Percentiles rank a stretch among this genome's conserved stretches.
Conservation (phyloP, 2,888 invertebrate species). For the Eupeodes luniger region DNA sequence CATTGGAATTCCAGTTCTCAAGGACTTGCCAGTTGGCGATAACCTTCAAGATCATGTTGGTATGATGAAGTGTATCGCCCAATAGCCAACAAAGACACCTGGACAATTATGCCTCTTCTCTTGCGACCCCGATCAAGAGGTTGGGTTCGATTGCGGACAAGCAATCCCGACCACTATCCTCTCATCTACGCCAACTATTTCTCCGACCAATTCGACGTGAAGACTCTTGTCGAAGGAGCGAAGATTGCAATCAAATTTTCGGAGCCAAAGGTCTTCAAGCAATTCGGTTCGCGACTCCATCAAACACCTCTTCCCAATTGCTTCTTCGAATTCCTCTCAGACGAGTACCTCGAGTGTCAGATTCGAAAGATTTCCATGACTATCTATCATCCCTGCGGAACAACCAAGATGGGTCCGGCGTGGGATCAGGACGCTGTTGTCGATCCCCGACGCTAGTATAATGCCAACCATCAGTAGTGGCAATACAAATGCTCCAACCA, state of each 20-base stretch:
- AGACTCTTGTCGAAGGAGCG: slow-evolving; percentile 92
- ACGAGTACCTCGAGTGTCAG: slow-evolving; percentile 94
- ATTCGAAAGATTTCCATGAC: slow-evolving; percentile 94
- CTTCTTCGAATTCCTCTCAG: slow-evolving; percentile 89
- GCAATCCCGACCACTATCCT: slow-evolving; percentile 94
- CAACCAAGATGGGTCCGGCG: slow-evolving; percentile 94
- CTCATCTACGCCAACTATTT: slow-evolving; percentile 97
- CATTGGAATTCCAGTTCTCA: slow-evolving; percentile 89
- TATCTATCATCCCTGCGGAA: slow-evolving; percentile 95
- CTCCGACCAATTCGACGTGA: slow-evolving; percentile 90
- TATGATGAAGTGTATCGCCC: slow-evolving; percentile 92
- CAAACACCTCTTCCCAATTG: slow-evolving; percentile 92
- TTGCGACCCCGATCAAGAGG: slow-evolving; percentile 92
- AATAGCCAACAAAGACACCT: slow-evolving; percentile 89
- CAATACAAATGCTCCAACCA: slow-evolving; percentile 95
- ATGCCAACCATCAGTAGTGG: slow-evolving; percentile 96
- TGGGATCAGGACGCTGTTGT: slow-evolving; percentile 92
- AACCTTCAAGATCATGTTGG: slow-evolving; percentile 95
- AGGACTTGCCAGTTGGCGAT: slow-evolving; percentile 91
- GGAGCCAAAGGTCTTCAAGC: slow-evolving; percentile 91
- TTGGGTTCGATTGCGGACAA: slow-evolving; percentile 89
- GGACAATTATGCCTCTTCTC: slow-evolving; percentile 94
- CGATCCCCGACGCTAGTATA: slow-evolving; percentile 93
- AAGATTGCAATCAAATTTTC: slow-evolving; percentile 90
- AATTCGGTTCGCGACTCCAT: slow-evolving; percentile 91